These are phyloP conservation scores for Anguilla marmorata DNA, from an alignment of 2,797 vertebrate species.

Conservation along the genomic window DNA sequence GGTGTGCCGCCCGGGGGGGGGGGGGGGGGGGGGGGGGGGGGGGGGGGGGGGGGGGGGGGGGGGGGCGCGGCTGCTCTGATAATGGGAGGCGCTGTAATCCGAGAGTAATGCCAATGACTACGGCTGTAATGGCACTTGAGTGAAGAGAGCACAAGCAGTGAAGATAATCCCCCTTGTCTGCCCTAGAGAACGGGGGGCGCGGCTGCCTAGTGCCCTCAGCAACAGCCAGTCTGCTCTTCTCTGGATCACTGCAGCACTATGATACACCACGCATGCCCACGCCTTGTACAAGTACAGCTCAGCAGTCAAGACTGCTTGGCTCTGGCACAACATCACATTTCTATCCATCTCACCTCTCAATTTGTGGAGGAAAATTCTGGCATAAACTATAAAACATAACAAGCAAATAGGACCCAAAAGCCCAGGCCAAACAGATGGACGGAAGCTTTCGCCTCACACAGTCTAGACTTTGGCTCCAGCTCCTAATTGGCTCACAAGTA, in stretches of 20 bases:
- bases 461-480: background rate
- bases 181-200: background rate
- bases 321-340: background rate
- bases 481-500: background rate
- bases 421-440: background rate
- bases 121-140: background rate
- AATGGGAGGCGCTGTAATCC: constrained; percentile 2
- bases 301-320: background rate
- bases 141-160: background rate
- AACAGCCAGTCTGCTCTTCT: background rate
- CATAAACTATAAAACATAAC: background rate
- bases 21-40: background rate
- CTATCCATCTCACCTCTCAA: background rate
- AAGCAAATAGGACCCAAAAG: background rate
- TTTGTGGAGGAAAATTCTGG: background rate
- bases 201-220: background rate
- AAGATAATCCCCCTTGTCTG: background rate
- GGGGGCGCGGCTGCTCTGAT: background rate
- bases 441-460: background rate
- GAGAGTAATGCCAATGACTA: constrained; percentile 1
- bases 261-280: background rate
- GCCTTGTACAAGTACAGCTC: background rate
- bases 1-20: background rate
- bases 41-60: background rate
- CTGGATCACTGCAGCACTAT: background rate